A percentile compares a stretch with the other conserved stretches of the same genome.
phyloP scores from a whole-genome alignment of 2,113 vertebrate genomes.

The Agapornis roseicollis region DNA sequence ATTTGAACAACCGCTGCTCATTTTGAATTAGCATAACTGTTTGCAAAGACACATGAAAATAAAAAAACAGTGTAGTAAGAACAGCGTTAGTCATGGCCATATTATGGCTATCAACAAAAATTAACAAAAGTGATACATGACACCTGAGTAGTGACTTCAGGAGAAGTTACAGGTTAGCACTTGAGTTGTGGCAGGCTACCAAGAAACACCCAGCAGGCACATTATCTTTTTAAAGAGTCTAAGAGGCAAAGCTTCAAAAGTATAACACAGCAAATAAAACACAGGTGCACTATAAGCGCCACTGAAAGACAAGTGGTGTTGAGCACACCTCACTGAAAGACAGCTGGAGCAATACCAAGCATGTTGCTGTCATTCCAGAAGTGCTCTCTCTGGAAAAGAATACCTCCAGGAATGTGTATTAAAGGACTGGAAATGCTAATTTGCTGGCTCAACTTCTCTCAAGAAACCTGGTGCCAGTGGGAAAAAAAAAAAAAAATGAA shows the following conservation, averaged over 20 bases:
- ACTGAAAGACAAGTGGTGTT: background rate
- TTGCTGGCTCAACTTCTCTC: conserved; percentile 51
- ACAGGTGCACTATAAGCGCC: background rate
- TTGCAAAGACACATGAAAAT: conserved; percentile 8
- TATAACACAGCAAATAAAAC: background rate
- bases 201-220: background rate
- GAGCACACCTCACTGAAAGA: conserved; percentile 2
- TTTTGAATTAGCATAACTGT: conserved; percentile 41
- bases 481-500: no score
- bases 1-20: background rate
- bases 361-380: conserved; percentile 59
- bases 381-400: conserved; percentile 56
- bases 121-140: background rate
- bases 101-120: conserved; percentile 11
- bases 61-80: background rate
- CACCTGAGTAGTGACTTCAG: background rate
- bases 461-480: conserved; percentile 44
- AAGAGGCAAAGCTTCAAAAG: background rate
- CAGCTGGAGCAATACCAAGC: conserved; percentile 24
- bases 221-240: background rate
- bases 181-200: background rate
- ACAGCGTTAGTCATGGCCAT: background rate
- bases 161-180: background rate
- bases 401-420: conserved; percentile 70
- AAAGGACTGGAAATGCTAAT: conserved; percentile 72